Base-by-base conservation (phyloP, 2,888 invertebrate species). In the Rhaphigaster nebulosa region DNA sequence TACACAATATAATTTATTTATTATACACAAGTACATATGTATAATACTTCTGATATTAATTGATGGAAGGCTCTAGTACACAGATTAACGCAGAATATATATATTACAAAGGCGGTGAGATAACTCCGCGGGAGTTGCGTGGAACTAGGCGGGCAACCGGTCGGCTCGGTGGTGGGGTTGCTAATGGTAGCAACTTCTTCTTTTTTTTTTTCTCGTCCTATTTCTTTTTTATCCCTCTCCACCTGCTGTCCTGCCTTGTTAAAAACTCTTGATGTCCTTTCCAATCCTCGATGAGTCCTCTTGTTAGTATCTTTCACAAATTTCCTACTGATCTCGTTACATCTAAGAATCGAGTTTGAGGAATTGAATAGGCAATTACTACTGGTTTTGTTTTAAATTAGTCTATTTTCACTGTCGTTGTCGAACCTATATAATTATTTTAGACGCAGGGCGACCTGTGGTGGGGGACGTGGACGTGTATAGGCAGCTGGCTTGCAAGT, bases 171-270 rank as follows among this genome's bases (percentile, higher is more conserved):
- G 15, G 84, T 45, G 84, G 84, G 84, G 84, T n/a, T n/a, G n/a
- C 45, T 84, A 84, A 84, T 84, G 84, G 45, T 84, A 45, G n/a
- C 45, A 45, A 45, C 84, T 84, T 84, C 84, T 84, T 84, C 84
- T 84, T 50, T 50, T 84, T n/a, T 84, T 84, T n/a, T 84, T 84
- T 84, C 45, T 84, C 45, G 26, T 45, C 84, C 45, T 84, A 45
- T 84, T 84, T 84, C 84, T 50, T 50, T 84, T 84, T 84, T 84
- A 84, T 84, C 18, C 84, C n/a, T n/a, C 84, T 84, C 45, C 84
- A 84, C 45, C 84, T 84, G 84, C 84, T 50, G 84, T 84, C 45
- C 84, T 84, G 84, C 45, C 45, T 84, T 84, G 84, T 84, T 84
- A 84, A 45, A 84, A 84, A 84, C 84, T 84, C 84, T 26, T 84